phyloP scores from a whole-genome alignment of 2,113 vertebrate genomes.

The Pelecanoides urinatrix region DNA sequence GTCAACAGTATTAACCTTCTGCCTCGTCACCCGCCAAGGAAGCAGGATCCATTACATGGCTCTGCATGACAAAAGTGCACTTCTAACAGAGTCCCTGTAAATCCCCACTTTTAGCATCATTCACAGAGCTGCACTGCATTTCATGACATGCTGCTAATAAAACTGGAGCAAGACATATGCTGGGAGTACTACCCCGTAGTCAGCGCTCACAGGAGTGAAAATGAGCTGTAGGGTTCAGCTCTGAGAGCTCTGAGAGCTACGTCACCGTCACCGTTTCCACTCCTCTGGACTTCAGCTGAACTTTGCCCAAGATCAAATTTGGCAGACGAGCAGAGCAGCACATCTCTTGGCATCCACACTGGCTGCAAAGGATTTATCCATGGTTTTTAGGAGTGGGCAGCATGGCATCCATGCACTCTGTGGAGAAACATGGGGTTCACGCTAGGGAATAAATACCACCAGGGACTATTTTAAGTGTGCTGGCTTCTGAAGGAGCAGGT shows the following conservation, averaged over 20 bases:
- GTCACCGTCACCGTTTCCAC: background rate
- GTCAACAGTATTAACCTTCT: background rate
- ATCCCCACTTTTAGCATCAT: background rate
- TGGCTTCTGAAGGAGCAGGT: background rate
- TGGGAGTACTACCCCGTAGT: background rate
- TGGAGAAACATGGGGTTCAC: background rate
- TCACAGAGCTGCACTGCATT: background rate
- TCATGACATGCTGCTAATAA: background rate
- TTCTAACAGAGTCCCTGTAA: slow-evolving; percentile 66
- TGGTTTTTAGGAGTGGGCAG: background rate
- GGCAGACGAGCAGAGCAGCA: background rate
- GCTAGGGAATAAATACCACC: background rate
- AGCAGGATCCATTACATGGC: slow-evolving; percentile 54
- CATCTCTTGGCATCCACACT: background rate
- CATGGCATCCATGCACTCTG: background rate
- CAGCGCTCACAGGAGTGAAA: background rate
- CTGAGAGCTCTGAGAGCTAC: fast-evolving
- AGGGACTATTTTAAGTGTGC: background rate
- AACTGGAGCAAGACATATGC: background rate
- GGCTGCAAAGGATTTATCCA: background rate
- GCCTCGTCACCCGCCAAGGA: slow-evolving; percentile 17
- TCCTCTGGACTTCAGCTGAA: background rate
- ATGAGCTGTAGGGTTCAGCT: background rate
- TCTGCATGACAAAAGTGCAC: slow-evolving; percentile 54
- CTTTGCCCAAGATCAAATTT: background rate